Conservation (phyloP, 2,113 vertebrate genomes). For the Poeciliopsis prolifica region DNA sequence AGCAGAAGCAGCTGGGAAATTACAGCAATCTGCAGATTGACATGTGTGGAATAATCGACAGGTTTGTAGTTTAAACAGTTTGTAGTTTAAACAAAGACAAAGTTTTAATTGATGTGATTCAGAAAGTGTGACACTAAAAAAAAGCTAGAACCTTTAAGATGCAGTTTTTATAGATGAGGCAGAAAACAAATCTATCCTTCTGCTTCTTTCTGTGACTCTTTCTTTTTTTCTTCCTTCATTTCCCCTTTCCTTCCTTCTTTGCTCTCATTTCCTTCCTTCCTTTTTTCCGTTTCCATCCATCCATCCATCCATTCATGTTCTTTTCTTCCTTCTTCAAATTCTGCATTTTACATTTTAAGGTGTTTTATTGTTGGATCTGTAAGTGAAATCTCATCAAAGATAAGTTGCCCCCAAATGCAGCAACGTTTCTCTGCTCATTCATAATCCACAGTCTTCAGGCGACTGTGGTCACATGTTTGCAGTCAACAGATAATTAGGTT, state of each 20-base stretch:
- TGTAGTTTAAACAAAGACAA: constrained; percentile 13
- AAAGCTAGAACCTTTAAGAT: no score
- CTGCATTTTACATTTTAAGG: neutral
- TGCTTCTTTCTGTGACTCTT: no score
- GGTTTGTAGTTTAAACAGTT: constrained; percentile 78
- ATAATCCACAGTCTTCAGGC: neutral
- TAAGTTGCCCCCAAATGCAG: neutral
- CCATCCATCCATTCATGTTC: no score
- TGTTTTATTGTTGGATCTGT: no score
- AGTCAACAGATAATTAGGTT: neutral
- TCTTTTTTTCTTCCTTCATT: no score
- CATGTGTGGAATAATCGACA: constrained; percentile 92
- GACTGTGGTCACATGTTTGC: neutral
- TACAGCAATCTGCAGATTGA: constrained; percentile 92
- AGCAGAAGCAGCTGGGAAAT: constrained; percentile 85
- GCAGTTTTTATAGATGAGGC: no score
- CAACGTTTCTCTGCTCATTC: neutral
- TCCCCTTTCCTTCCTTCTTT: no score
- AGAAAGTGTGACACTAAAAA: no score
- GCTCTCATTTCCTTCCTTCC: no score
- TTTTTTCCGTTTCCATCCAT: no score
- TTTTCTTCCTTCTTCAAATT: neutral
- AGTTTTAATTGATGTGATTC: no score
- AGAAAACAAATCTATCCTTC: no score
- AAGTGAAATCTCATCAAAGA: neutral